phyloP scores from a whole-genome alignment of 2,797 vertebrate species.

The Phoebastria nigripes region DNA sequence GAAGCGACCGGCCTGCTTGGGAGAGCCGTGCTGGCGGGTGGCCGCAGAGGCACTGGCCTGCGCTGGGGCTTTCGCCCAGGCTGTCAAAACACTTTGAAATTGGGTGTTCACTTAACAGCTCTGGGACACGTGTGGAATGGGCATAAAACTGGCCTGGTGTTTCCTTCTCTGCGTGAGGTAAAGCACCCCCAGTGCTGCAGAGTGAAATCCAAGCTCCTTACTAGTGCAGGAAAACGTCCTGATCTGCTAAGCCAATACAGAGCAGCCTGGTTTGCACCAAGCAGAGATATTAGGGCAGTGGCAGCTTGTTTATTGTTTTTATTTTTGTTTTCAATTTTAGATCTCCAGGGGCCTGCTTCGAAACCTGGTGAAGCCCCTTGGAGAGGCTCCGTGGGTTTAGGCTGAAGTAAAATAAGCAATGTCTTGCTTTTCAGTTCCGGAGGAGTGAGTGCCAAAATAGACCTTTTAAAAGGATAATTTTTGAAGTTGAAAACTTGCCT shows the following conservation, averaged over 20 bases:
- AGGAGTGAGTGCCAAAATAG: constrained; percentile 24
- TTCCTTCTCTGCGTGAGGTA: background rate
- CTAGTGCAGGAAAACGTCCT: background rate
- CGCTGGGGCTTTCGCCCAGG: background rate
- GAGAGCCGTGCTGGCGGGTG: background rate
- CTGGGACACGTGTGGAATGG: background rate
- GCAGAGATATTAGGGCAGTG: background rate
- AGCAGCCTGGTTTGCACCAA: background rate
- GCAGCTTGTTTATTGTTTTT: background rate
- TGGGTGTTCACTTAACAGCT: background rate
- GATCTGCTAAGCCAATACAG: background rate
- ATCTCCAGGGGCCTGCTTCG: background rate
- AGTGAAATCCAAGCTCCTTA: background rate
- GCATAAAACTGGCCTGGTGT: background rate
- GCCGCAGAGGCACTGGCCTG: background rate
- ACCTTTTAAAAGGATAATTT: background rate
- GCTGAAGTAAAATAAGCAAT: background rate
- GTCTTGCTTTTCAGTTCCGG: background rate
- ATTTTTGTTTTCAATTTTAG: background rate
- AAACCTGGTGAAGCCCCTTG: background rate
- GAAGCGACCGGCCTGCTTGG: background rate
- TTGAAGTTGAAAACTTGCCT: background rate
- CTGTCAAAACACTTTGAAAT: background rate
- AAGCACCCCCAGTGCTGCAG: background rate
- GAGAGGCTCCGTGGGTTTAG: background rate